Evolutionary conservation across 2,888 invertebrate species (phyloP).

Genomic region (Hofmannophila pseudospretella): DNA sequence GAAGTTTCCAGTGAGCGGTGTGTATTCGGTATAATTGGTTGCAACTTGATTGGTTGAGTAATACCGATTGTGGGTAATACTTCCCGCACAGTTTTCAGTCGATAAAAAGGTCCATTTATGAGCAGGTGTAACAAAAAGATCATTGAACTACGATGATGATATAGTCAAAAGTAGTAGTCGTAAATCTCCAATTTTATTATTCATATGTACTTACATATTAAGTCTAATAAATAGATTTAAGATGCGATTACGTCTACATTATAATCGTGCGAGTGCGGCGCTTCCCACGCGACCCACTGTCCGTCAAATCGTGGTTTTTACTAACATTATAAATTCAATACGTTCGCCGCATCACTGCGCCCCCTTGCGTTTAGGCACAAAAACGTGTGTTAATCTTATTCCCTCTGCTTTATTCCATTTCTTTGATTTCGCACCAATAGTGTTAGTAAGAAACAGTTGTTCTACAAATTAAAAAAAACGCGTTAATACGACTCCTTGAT

Average conservation of each 20-base stretch:
- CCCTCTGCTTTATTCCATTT: constrained; percentile 12
- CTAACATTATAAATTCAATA: constrained; percentile 61
- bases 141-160: too few species aligned
- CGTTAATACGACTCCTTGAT: neutral
- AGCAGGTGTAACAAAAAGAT: too few species aligned
- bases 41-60: too few species aligned
- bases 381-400: constrained; percentile 17
- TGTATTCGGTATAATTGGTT: too few species aligned
- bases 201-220: too few species aligned
- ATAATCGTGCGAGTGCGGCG: constrained; percentile 34
- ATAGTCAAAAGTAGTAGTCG: too few species aligned
- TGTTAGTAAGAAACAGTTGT: constrained; percentile 4
- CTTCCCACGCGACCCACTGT: constrained; percentile 61
- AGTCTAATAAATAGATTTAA: constrained; percentile 8
- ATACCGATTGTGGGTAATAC: too few species aligned
- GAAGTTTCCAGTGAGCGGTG: too few species aligned
- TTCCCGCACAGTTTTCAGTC: too few species aligned
- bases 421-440: constrained; percentile 9
- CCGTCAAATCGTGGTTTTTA: constrained; percentile 66
- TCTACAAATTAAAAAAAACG: neutral
- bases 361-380: constrained; percentile 27
- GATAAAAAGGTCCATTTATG: too few species aligned
- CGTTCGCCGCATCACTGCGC: constrained; percentile 62
- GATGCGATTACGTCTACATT: constrained; percentile 4
- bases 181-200: too few species aligned